Evolutionary conservation across 1,140 invertebrate species (phyloP), one percentile per base, ranked within the genome.

Genomic region (Heliconius nattereri): DNA sequence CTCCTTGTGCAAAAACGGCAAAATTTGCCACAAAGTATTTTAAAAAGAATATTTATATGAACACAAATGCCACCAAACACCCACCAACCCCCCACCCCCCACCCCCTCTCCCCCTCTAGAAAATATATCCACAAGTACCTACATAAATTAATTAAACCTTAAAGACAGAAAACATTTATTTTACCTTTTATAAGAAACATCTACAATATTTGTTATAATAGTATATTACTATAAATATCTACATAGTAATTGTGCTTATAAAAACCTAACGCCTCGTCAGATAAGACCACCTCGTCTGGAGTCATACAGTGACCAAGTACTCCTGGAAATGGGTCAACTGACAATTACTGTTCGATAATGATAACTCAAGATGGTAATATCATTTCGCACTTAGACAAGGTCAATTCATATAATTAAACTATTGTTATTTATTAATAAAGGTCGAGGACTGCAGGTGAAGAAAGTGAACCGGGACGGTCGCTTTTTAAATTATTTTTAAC

Each of bases 321-420:
- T 81, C 81, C 71, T 78, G 80, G 72, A 89, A 87, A 79, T 90
- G 83, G 88, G 89, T 89, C 89, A 85, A 71, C 66, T 49, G 57
- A 75, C 85, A 90, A 89, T 89, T 83, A 89, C 79, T 32, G 71
- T 73, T 80, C 82, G 71, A 81, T 86, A 88, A 87, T 87, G 76
- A 85, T 88, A 88, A 88, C 85, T 85, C 88, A 83, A 19, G 81
- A 85, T 86, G 86, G 83, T 87, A 88, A 90, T 84, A 80, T 78
- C 74, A 49, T 74, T 73, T 78, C 70, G 76, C 29, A 71, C 78
- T 85, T 84, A 74, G 72, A 84, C 78, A 81, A 86, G 84, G 83
- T 85, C 82, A 78, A 70, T 45, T 71, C 76, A 32, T 60, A 66
- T 26, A 11, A 66, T 66, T 16, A 29, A 66, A 26, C 60, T 66